A percentile compares a stretch with the other conserved stretches of the same genome.
Conservation (phyloP, 2,113 vertebrate species). For the Odocoileus virginianus region DNA sequence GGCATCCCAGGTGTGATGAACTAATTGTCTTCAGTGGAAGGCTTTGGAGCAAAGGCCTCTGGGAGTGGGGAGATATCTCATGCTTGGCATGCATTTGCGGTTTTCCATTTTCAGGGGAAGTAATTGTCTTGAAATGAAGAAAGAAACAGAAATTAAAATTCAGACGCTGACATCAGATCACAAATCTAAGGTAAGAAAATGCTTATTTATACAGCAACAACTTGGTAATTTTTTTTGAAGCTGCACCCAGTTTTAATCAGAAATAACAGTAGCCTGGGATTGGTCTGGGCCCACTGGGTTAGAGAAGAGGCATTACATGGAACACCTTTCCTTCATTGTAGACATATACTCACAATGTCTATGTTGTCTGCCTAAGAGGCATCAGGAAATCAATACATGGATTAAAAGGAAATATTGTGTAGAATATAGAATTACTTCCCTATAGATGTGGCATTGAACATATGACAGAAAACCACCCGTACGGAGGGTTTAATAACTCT, state of each 20-base stretch:
- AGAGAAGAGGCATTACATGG: neutral
- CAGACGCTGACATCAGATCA: constrained; percentile 92
- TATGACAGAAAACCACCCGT: neutral
- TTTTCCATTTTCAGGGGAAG: constrained; percentile 88
- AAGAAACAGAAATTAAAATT: constrained; percentile 98
- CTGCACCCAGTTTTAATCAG: neutral
- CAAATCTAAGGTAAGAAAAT: constrained; percentile 93
- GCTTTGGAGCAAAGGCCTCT: constrained; percentile 40
- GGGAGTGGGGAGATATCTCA: constrained; percentile 75
- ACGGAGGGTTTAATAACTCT: neutral
- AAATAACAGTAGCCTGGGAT: neutral
- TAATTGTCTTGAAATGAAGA: constrained; percentile 97
- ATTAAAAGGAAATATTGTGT: neutral
- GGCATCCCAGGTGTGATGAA: constrained; percentile 70
- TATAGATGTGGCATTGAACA: neutral
- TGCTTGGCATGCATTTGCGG: constrained; percentile 69
- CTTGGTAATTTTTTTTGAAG: constrained; percentile 20
- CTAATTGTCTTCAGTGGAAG: constrained; percentile 76
- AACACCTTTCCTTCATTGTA: neutral
- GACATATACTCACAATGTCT: neutral
- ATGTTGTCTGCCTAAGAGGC: neutral
- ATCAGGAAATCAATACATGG: neutral
- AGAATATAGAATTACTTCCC: neutral
- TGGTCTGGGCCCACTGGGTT: neutral
- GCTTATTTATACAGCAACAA: constrained; percentile 40